phyloP scores from a whole-genome alignment of 2,888 invertebrate species.

The Parnassius smintheus region DNA sequence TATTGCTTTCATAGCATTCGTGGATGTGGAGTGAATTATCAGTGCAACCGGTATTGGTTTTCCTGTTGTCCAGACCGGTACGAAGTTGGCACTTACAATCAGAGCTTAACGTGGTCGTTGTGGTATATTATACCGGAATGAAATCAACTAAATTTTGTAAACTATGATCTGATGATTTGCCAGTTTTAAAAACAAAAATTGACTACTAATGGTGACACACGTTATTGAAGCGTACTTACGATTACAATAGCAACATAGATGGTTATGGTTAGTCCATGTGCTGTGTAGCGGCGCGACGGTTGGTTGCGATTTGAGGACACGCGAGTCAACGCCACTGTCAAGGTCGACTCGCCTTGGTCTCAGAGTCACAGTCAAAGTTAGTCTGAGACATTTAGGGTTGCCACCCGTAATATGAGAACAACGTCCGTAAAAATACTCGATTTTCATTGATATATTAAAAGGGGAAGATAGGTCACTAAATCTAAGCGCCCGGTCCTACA shows the following conservation, averaged over 20 bases:
- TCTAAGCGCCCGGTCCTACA: too few species aligned
- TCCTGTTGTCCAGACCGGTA: conserved; percentile 2
- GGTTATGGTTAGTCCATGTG: conserved; percentile 21
- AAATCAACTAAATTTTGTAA: conserved; percentile 1
- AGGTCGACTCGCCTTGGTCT: conserved; percentile 60
- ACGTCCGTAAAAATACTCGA: too few species aligned
- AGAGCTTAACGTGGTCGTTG: conserved; percentile 6
- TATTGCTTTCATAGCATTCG: background rate
- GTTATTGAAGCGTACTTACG: background rate
- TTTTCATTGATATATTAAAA: too few species aligned
- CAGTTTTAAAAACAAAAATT: conserved; percentile 22
- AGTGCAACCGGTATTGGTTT: background rate
- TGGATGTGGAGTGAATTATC: background rate
- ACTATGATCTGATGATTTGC: conserved; percentile 7
- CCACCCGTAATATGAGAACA: too few species aligned
- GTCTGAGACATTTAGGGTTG: conserved; percentile 1
- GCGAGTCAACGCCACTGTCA: conserved; percentile 74
- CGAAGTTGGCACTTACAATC: background rate
- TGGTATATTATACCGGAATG: background rate
- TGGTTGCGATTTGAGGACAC: conserved; percentile 60
- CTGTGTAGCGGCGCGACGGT: conserved; percentile 42
- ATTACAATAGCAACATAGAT: conserved; percentile 15
- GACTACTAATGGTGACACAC: conserved; percentile 11
- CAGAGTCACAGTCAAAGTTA: conserved; percentile 42
- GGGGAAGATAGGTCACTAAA: too few species aligned